These are phyloP conservation scores for Lasiurus cinereus DNA, from an alignment of 2,113 vertebrate species.

Conservation along the genomic window DNA sequence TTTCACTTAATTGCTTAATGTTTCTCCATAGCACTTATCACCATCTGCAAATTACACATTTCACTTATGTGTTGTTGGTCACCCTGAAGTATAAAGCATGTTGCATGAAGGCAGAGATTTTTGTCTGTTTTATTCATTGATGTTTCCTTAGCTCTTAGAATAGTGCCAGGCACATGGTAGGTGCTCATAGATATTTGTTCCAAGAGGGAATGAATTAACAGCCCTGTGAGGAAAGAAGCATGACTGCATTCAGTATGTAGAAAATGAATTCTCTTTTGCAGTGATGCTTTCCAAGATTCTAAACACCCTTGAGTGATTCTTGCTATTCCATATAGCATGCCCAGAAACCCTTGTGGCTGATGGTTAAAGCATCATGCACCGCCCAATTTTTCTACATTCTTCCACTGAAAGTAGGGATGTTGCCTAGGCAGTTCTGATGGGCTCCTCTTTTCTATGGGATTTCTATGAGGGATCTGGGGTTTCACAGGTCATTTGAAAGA, in stretches of 20 bases:
- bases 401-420: neutral
- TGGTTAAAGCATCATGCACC: neutral
- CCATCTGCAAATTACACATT: neutral
- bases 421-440: neutral
- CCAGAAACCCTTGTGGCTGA: neutral
- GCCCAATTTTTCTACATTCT: constrained; percentile 1
- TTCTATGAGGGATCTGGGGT: neutral
- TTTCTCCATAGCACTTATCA: constrained; percentile 14
- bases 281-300: constrained; percentile 47
- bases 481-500: constrained; percentile 33
- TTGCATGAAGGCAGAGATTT: neutral
- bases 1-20: constrained; percentile 12
- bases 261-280: constrained; percentile 42
- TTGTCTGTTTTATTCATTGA: constrained; percentile 10
- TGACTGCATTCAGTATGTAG: neutral
- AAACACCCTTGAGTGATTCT: constrained; percentile 25
- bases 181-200: neutral
- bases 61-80: constrained; percentile 27
- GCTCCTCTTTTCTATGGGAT: neutral
- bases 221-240: neutral
- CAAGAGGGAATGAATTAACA: neutral
- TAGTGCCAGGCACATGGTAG: neutral
- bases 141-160: constrained; percentile 22
- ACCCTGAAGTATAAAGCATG: neutral
- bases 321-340: neutral